A percentile compares a stretch with the other conserved stretches of the same genome.
Conservation (phyloP, 2,888 invertebrate genomes). For the Argyresthia goedartella region DNA sequence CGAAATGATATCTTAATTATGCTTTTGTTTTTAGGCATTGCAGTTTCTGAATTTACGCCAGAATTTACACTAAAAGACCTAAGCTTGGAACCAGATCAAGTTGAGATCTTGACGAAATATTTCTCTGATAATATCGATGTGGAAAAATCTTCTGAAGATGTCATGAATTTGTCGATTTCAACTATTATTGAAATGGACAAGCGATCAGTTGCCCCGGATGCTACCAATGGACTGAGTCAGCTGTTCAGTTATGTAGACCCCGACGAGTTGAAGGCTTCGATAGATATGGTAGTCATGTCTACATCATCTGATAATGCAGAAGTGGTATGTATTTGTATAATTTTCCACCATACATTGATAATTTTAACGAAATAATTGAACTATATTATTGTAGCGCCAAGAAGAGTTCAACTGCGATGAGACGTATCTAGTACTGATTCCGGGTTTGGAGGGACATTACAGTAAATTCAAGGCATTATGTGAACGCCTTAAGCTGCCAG, state of each 20-base stretch:
- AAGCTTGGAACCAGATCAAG: no score
- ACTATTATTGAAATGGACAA: no score
- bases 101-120: no score
- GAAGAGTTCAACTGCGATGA: slow-evolving; percentile 13
- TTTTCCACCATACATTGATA: not conserved
- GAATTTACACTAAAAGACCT: no score
- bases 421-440: slow-evolving; percentile 29
- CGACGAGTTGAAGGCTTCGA: not conserved
- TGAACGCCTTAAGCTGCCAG: not conserved
- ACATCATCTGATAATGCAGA: not conserved
- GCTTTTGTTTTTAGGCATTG: no score
- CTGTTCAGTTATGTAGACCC: not conserved
- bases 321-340: not conserved
- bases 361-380: not conserved
- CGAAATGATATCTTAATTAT: no score
- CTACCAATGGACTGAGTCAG: not conserved
- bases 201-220: no score
- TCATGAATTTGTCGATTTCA: no score
- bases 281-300: not conserved
- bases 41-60: no score
- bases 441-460: slow-evolving; percentile 34
- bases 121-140: no score
- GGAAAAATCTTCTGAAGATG: no score
- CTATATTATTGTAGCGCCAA: slow-evolving; percentile 3
- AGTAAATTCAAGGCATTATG: slow-evolving; percentile 17